Base-by-base conservation (phyloP, 2,113 vertebrate genomes). In the Pseudopipra pipra region DNA sequence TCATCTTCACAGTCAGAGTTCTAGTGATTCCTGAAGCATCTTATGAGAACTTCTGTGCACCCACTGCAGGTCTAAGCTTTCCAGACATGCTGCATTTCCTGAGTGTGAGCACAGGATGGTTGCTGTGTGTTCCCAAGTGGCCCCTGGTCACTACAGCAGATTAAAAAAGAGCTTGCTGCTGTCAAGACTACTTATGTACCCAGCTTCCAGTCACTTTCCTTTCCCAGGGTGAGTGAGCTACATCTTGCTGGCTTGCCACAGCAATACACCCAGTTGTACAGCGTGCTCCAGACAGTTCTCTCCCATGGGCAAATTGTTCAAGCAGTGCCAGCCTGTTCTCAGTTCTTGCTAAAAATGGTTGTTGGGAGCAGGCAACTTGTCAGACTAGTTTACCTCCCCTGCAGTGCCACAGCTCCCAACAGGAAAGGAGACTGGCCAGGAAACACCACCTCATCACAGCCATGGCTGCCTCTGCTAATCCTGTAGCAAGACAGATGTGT, bases 31-130 rank as follows among this genome's bases (percentile, higher is more conserved):
- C 55, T 78, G 20, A 63, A 61, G 33, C 9, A 54, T 11, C 27
- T 35, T 24, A 27, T 2, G 14, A 65, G 46, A 43, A 43, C 3
- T 18, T 33, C 44, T 23, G 30, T 23, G 61, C 20, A 52, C 30
- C 5, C 3, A 1, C 41, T 24, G 39, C 59, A 78, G 37, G 41
- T 41, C 51, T 71, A 37, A 89, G 13, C 22, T 66, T 73, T 47
- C 68, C 65, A 70, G 63, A 56, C 55, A 47, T 0, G 0, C 16
- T 41, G 31, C 2, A 1, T 62, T 52, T 66, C 33, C 31, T 6
- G 9, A 74, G 6, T 14, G 12, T 2, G 5, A 62, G 35, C 27
- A 56, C 33, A 47, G 54, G 27, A 66, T 0, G 1, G 24, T 62
- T 27, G 30, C 24, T 44, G 8, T 11, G 7, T n/a, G 33, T 27